Conservation (phyloP, 2,113 vertebrate genomes). For the Cepphus grylle region DNA sequence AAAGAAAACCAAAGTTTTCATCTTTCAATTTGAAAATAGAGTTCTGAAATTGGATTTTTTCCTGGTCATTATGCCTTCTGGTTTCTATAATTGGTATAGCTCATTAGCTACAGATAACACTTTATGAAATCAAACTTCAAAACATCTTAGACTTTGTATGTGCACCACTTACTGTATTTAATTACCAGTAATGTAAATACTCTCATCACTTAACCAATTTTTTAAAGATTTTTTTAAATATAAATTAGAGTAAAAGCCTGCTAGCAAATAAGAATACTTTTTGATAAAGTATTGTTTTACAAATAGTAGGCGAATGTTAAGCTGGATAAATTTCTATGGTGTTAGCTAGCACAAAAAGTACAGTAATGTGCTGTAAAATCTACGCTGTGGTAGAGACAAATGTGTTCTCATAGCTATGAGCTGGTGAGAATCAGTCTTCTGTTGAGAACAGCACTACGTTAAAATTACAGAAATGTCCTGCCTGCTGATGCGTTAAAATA, state of each 20-base stretch:
- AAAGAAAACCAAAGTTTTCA: background rate
- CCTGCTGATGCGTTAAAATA: background rate
- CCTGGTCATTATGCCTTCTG: background rate
- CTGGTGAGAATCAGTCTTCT: background rate
- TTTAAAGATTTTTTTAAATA: too few species aligned
- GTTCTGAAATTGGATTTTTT: background rate
- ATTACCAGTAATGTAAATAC: background rate
- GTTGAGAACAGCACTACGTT: background rate
- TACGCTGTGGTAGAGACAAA: accelerated
- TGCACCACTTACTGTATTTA: background rate
- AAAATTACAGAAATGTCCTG: background rate
- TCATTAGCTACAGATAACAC: background rate
- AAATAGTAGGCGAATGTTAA: too few species aligned
- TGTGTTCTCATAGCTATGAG: background rate
- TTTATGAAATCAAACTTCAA: background rate
- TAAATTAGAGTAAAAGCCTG: background rate
- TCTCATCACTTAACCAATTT: background rate
- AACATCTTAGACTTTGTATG: background rate
- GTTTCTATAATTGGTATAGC: background rate
- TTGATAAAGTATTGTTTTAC: background rate
- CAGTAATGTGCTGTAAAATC: too few species aligned
- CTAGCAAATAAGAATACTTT: background rate
- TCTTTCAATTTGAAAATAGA: background rate
- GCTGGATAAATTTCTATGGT: background rate
- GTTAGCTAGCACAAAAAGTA: background rate